Evolutionary conservation across 37 sponge, comb jelly and placozoan species (phyloP).

Genomic region (Ephydatia muelleri): DNA sequence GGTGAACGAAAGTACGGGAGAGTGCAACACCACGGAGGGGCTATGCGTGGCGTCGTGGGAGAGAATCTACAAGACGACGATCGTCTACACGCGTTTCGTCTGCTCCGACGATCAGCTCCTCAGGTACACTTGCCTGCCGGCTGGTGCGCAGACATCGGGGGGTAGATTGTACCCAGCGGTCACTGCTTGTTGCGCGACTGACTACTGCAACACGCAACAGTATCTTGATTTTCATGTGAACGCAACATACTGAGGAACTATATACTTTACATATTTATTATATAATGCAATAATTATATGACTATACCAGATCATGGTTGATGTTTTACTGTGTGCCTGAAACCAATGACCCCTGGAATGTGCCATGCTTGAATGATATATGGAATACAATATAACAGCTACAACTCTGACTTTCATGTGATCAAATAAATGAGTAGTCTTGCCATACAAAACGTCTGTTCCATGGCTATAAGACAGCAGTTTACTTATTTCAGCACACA

Average conservation of each 20-base stretch:
- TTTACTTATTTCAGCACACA: too few relatives aligned
- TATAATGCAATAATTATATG: too few relatives aligned
- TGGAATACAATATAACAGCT: too few relatives aligned
- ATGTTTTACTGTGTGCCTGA: too few relatives aligned
- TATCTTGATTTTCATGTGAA: neutral
- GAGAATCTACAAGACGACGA: neutral
- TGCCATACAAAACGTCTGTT: too few relatives aligned
- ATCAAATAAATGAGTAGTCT: too few relatives aligned
- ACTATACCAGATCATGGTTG: too few relatives aligned
- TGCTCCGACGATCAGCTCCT: neutral
- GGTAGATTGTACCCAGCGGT: neutral
- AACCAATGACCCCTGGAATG: too few relatives aligned
- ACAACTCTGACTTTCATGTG: too few relatives aligned
- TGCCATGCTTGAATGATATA: too few relatives aligned
- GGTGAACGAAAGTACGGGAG: neutral
- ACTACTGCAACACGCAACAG: neutral
- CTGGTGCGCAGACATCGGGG: neutral
- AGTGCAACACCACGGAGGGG: neutral
- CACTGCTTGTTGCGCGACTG: neutral
- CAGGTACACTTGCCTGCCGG: neutral
- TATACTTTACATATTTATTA: too few relatives aligned
- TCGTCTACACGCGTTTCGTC: neutral
- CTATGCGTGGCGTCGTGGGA: neutral
- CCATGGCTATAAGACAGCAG: too few relatives aligned
- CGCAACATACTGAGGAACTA: neutral